A percentile compares a stretch with the other conserved stretches of the same genome.
These are phyloP conservation scores for Cyclura pinguis DNA, from an alignment of 2,797 vertebrate species.

Conservation along the genomic window DNA sequence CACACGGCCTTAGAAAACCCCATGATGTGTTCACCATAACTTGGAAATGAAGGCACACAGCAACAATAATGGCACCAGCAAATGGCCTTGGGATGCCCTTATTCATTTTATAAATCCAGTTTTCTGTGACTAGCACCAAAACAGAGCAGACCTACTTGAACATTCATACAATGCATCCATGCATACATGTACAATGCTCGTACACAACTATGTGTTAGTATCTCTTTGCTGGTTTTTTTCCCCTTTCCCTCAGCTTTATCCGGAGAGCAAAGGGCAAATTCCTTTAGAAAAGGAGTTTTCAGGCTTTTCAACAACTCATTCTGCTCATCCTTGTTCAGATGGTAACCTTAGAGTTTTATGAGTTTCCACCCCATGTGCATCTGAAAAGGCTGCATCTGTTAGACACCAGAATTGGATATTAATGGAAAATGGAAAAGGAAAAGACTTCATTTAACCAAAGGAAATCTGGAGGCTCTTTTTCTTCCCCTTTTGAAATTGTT, in stretches of 20 bases:
- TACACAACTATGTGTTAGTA: conserved; percentile 36
- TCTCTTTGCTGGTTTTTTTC: conserved; percentile 34
- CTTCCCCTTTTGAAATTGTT: conserved; percentile 77
- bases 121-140: not conserved
- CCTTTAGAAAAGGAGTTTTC: conserved; percentile 59
- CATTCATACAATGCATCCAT: not conserved
- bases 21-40: too few relatives aligned
- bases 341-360: conserved; percentile 65
- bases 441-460: conserved; percentile 78
- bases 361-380: conserved; percentile 65
- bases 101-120: conserved; percentile 1
- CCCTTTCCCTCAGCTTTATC: conserved; percentile 69
- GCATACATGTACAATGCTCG: too few relatives aligned
- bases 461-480: conserved; percentile 80
- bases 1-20: too few relatives aligned
- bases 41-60: too few relatives aligned
- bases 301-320: conserved; percentile 65
- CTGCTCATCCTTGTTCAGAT: conserved; percentile 58
- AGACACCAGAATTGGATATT: conserved; percentile 60
- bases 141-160: not conserved
- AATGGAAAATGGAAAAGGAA: conserved; percentile 78
- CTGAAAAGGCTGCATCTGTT: conserved; percentile 76
- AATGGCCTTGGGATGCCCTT: conserved; percentile 9
- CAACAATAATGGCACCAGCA: not conserved
- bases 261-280: conserved; percentile 71